Evolutionary conservation across 2,888 invertebrate species (phyloP).

Genomic region (Lepidonotus clava): DNA sequence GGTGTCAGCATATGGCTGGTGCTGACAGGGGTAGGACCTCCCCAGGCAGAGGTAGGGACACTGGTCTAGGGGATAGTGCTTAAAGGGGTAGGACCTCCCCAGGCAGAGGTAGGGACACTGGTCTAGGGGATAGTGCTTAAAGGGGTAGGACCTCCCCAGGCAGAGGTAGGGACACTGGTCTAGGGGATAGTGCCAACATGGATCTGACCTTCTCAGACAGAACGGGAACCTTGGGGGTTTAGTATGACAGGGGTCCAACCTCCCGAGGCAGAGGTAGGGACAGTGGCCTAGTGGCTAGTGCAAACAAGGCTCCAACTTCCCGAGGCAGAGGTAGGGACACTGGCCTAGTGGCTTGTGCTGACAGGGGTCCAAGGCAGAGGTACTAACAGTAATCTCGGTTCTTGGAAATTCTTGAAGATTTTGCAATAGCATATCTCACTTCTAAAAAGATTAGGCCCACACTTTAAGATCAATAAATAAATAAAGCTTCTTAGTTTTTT

Average conservation of each 20-base stretch:
- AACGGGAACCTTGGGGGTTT: too few species aligned
- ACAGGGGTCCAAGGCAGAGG: background rate
- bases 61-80: background rate
- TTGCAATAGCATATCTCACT: too few species aligned
- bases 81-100: background rate
- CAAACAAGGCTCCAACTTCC: background rate
- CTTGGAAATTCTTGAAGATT: too few species aligned
- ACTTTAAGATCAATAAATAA: too few species aligned
- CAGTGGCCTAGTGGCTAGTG: background rate
- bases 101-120: background rate
- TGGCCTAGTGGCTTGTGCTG: background rate
- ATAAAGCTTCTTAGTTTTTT: too few species aligned
- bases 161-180: background rate
- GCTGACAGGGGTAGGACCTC: background rate
- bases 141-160: background rate
- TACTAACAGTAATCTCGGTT: too few species aligned
- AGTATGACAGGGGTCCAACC: background rate
- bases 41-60: background rate
- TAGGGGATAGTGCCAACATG: too few species aligned
- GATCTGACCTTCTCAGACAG: too few species aligned
- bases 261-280: background rate
- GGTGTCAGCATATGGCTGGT: background rate
- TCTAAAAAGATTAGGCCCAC: too few species aligned
- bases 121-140: background rate
- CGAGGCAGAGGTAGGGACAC: background rate